Evolutionary conservation across 2,888 invertebrate genomes (phyloP).

Genomic region (Cotesia congregata): DNA sequence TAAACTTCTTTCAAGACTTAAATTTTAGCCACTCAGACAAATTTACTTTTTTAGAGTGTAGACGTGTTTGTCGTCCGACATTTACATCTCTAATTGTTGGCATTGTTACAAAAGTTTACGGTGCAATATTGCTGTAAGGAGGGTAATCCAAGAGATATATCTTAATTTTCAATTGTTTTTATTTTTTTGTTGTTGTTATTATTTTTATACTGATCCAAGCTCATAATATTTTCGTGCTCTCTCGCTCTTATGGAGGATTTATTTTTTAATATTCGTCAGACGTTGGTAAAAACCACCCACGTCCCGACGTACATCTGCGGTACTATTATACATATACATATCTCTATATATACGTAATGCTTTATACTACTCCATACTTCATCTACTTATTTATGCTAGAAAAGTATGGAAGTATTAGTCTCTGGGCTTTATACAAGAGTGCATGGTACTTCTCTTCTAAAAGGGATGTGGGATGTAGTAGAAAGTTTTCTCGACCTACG

Average conservation of each 20-base stretch:
- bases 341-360: not conserved
- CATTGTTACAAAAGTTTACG: constrained; percentile 26
- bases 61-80: constrained; percentile 7
- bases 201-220: constrained; percentile 12
- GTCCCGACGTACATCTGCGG: not conserved
- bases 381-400: not conserved
- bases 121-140: not conserved
- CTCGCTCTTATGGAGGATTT: not conserved
- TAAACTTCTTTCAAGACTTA: not conserved
- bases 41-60: constrained; percentile 5
- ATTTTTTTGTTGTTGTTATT: not conserved
- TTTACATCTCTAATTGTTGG: constrained; percentile 34
- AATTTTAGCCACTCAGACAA: not conserved
- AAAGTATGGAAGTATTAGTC: not conserved
- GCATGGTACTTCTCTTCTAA: not conserved
- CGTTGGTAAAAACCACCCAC: constrained; percentile 30
- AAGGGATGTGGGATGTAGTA: not conserved
- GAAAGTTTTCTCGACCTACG: constrained; percentile 17
- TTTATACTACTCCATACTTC: not conserved
- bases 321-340: not conserved
- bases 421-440: not conserved
- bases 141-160: not conserved
- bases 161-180: constrained; percentile 7
- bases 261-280: constrained; percentile 21
- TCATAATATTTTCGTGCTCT: constrained; percentile 9